phyloP scores from a whole-genome alignment of 1,140 invertebrate genomes.

The Chlorops oryzae region DNA sequence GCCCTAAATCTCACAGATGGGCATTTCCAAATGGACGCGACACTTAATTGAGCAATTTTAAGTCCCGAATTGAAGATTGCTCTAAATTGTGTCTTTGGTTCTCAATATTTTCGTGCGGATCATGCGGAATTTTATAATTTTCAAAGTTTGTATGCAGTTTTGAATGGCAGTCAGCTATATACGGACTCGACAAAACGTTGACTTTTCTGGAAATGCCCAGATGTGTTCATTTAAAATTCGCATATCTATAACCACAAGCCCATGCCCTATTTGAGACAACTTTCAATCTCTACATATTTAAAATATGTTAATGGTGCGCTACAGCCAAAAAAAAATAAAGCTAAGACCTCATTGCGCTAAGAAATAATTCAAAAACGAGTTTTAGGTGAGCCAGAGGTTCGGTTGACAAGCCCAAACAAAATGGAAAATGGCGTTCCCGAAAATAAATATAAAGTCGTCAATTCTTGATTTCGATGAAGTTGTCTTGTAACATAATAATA shows the following conservation, averaged over 20 bases:
- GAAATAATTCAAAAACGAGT: background rate
- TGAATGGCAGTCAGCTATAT: too few relatives aligned
- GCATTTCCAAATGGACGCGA: too few relatives aligned
- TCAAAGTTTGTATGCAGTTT: too few relatives aligned
- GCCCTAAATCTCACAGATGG: too few relatives aligned
- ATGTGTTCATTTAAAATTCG: slow-evolving; percentile 7
- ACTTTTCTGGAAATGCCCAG: too few relatives aligned
- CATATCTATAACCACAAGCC: slow-evolving; percentile 8
- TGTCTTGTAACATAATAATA: background rate
- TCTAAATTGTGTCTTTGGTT: too few relatives aligned
- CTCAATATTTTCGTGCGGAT: too few relatives aligned
- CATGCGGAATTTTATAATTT: too few relatives aligned
- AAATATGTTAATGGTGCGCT: slow-evolving; percentile 5
- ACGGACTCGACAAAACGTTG: slow-evolving; percentile 9
- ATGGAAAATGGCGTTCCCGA: slow-evolving; percentile 4
- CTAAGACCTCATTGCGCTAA: background rate
- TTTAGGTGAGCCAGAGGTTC: background rate
- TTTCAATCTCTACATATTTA: background rate
- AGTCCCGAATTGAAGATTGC: too few relatives aligned
- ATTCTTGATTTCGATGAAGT: background rate
- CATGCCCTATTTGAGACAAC: slow-evolving; percentile 9
- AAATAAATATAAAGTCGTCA: background rate
- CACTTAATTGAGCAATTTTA: too few relatives aligned
- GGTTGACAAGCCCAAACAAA: background rate
- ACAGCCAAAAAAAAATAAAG: background rate